phyloP scores from a whole-genome alignment of 2,113 vertebrate species.

The Sula dactylatra region DNA sequence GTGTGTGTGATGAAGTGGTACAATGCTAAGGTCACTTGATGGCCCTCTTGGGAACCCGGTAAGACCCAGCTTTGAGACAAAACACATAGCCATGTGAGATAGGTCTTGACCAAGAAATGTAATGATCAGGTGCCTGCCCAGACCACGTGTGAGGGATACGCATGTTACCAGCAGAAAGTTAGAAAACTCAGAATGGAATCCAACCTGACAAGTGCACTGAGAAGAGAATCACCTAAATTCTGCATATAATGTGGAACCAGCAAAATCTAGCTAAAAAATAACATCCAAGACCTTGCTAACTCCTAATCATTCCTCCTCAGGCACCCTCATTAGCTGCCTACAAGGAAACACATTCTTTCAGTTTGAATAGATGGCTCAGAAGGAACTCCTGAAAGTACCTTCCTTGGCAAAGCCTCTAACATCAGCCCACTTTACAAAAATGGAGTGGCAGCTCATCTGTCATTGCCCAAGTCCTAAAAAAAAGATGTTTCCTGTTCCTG shows the following conservation, averaged over 20 bases:
- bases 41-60: neutral
- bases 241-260: neutral
- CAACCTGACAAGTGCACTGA: neutral
- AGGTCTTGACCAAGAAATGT: neutral
- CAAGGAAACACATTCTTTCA: neutral
- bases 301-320: neutral
- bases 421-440: neutral
- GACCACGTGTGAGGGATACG: rapidly evolving
- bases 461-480: neutral
- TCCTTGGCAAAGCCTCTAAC: neutral
- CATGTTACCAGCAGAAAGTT: neutral
- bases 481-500: neutral
- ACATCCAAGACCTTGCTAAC: neutral
- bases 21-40: neutral
- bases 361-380: neutral
- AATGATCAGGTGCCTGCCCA: neutral
- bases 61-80: neutral
- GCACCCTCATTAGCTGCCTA: neutral
- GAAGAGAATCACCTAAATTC: neutral
- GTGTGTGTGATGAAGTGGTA: neutral
- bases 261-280: neutral
- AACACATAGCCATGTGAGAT: neutral
- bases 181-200: neutral
- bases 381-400: neutral
- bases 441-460: neutral